Base-by-base conservation (phyloP, 1,140 invertebrate genomes). In the Papilio polyxenes region DNA sequence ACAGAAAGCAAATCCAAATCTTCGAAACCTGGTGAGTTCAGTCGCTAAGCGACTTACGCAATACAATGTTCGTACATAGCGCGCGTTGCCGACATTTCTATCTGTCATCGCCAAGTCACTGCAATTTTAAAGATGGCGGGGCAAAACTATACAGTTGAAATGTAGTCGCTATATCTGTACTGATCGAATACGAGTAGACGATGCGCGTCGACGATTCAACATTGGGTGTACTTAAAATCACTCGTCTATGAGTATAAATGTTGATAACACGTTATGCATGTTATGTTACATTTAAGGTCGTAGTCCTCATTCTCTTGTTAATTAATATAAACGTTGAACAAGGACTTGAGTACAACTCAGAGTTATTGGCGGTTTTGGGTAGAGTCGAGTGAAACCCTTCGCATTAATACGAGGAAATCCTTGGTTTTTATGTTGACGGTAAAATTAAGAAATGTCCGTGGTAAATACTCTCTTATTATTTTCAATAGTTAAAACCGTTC, bases 331-430 rank as follows among this genome's bases (percentile, higher is more conserved):
- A 72, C 65, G 65, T 72, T 72, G 6, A 15, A 72, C 31, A 37
- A 72, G 31, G 65, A 40, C 65, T 72, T 37, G 65, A 37, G 40
- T 72, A 72, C 13, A 72, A 72, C 65, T 72, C 15, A 17, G 65
- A 72, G 65, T 40, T 72, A 72, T 40, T 72, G 65, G 40, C 65
- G 65, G 65, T 72, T 72, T 72, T 40, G 65, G 65, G 65, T 72
- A 17, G 65, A 31, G 23, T 72, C 37, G 31, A 17, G 65, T 72
- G 13, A 23, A 31, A 37, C 65, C 31, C 13, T 69, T 69, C 65
- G 37, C 65, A 37, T 69, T 31, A 69, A 69, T 37, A 31, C 31
- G 31, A 23, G 65, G 23, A 69, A 69, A 69, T 69, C 65, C 65
- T 69, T 69, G 37, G 65, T 69, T 69, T 65, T 69, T 44, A 37